A percentile compares a stretch with the other conserved stretches of the same genome.
Evolutionary conservation across 2,797 vertebrate genomes (phyloP).

Genomic region (Anniella stebbinsi): DNA sequence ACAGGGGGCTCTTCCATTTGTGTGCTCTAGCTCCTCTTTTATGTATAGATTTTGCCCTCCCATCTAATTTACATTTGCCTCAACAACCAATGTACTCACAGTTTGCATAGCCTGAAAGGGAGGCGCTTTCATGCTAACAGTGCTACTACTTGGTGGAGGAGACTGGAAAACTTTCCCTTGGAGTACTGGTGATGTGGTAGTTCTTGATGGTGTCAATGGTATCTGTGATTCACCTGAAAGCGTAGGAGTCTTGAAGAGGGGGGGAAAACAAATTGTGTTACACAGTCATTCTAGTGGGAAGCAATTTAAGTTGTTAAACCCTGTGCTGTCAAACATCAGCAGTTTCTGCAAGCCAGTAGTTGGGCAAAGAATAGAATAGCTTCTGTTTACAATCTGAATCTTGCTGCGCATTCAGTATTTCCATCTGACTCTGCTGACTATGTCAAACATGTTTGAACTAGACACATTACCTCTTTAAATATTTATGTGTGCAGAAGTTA

Average conservation of each 20-base stretch:
- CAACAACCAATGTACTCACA: constrained; percentile 78
- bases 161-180: constrained; percentile 81
- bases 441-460: constrained; percentile 66
- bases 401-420: constrained; percentile 75
- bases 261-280: constrained; percentile 43
- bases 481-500: constrained; percentile 38
- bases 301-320: constrained; percentile 72
- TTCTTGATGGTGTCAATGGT: constrained; percentile 79
- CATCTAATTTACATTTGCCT: neutral
- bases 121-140: constrained; percentile 78
- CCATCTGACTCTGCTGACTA: constrained; percentile 75
- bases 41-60: neutral
- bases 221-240: constrained; percentile 77
- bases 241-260: constrained; percentile 72
- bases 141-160: constrained; percentile 80
- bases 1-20: no score
- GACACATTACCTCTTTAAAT: constrained; percentile 53
- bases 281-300: constrained; percentile 69
- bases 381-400: constrained; percentile 79
- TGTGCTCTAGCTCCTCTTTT: neutral
- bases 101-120: constrained; percentile 89
- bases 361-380: constrained; percentile 76
- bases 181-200: constrained; percentile 73
- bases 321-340: constrained; percentile 74
- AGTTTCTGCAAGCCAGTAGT: constrained; percentile 76